Conservation (phyloP, 2,797 vertebrate species). For the Muraenolepis orangiensis region DNA sequence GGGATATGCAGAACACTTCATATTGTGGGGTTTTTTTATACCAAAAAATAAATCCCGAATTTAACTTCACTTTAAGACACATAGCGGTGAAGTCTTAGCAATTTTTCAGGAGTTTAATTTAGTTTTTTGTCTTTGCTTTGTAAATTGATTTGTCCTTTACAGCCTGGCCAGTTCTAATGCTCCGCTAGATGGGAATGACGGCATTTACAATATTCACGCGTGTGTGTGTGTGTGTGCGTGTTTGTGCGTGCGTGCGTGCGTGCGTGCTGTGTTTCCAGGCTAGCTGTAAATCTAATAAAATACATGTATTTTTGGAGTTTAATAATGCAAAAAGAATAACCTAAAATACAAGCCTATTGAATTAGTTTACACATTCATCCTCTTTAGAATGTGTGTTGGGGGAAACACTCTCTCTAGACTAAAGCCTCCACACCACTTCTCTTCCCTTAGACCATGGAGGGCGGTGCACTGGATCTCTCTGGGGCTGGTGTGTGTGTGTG, state of each 20-base stretch:
- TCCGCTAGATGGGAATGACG: no score
- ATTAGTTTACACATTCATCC: not conserved
- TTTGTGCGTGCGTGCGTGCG: constrained; percentile 19
- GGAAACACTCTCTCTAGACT: not conserved
- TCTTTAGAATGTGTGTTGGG: no score
- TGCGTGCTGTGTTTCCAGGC: not conserved
- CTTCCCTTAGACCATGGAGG: constrained; percentile 42
- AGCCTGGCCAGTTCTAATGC: constrained; percentile 25
- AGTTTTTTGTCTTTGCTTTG: constrained; percentile 28
- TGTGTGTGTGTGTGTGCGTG: no score
- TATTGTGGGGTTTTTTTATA: no score
- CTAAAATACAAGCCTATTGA: not conserved
- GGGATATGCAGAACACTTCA: not conserved
- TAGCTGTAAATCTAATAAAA: no score
- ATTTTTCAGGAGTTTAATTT: no score
- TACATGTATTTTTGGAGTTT: not conserved
- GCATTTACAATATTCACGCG: constrained; percentile 13
- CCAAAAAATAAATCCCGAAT: no score
- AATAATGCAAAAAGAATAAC: not conserved
- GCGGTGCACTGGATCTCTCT: not conserved
- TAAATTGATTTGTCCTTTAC: constrained; percentile 37
- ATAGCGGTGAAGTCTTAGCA: no score
- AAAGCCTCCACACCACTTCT: constrained; percentile 24
- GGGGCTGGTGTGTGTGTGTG: constrained; percentile 30
- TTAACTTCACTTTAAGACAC: no score